Base-by-base conservation (phyloP, 1,140 invertebrate genomes). In the Meloidogyne hapla region DNA sequence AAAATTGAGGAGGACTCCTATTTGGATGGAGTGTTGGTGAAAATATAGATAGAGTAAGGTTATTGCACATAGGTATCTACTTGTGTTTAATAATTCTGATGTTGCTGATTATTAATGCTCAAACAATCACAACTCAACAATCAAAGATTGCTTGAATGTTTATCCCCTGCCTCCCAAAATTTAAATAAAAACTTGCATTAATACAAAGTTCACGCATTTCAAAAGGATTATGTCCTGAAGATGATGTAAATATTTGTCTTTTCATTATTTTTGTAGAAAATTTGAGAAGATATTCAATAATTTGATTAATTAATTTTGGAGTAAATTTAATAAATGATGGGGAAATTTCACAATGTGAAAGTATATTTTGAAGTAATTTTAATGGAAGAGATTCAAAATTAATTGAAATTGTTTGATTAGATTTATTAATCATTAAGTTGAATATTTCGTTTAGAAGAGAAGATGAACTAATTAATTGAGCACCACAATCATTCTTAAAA, bases 401-500 rank as follows among this genome's bases (percentile, higher is more conserved):
- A 64, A 38, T 10, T 15, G 28, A 40, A 10, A 21, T 38, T 33
- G 8, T 25, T 63, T 61, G 21, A 56, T 38, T 61, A 18, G 3
- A 33, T 48, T 42, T 28, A 6, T 9, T 21, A 64, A 21, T n/a
- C 18, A 21, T 61, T 64, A 40, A 64, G 25, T 63, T 38, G 13
- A 63, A 38, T 3, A 23, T n/a, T 42, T 21, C 8, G 21, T 33
- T 28, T 63, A 63, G 21, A 73, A 63, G 56, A 26, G 56, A 28
- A 23, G 28, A 28, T 18, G 71, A 63, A 73, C 33, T 38, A 73
- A 40, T 25, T 28, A 73, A 26, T 8, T 21, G 28, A 63, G 71
- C 42, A 23, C 71, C 71, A 33, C 56, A 61, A 64, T 73, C 71
- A 10, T 10, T 64, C 70, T 72, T 33, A 61, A 26, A 62, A 62